Base-by-base conservation (phyloP, 2,888 invertebrate genomes). In the Merodon equestris region DNA sequence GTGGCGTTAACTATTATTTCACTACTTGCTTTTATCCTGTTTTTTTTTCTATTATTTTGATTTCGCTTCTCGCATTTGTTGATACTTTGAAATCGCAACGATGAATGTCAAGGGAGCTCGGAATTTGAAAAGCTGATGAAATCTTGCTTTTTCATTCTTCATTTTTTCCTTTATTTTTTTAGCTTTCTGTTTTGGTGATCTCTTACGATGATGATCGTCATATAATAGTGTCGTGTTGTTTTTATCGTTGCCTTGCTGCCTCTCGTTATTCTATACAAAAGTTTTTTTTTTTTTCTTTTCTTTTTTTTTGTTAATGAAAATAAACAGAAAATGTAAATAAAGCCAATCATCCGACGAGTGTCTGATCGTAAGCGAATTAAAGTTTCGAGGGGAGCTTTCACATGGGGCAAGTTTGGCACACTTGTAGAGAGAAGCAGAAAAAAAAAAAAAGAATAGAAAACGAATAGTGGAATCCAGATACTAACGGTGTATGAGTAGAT, bases 211-310 rank as follows among this genome's bases (percentile, higher is more conserved):
- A 27, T 61, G 47, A 15, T 27, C 47, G 9, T 44, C 13, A 13
- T 45, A 14, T 18, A 15, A 27, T 27, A 51, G 44, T 60, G 27
- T 56, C n/a, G 34, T 58, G 34, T 56, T n/a, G 73, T 77, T 77
- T 77, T 77, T 77, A 63, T 77, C 57, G 77, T 58, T 48, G 60
- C 68, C 77, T 67, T 67, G 38, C 77, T 73, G 63, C 68, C 58
- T 73, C 77, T 67, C 18, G 67, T 68, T 68, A 70, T 77, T 77
- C 77, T 77, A 77, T 77, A 77, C 77, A 77, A 77, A 53, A 18
- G 3, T 27, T 27, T 27, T 4, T 27, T 27, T 2, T 27, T 27
- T 27, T 27, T 27, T 27, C 7, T 2, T 2, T 27, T 27, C 27
- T 27, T 27, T 27, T 27, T 27, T 27, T 27, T 27, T 27, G 2